A percentile compares a stretch with the other conserved stretches of the same genome.
Conservation (phyloP, 2,888 invertebrate species). For the Nemotelus nigrinus region DNA sequence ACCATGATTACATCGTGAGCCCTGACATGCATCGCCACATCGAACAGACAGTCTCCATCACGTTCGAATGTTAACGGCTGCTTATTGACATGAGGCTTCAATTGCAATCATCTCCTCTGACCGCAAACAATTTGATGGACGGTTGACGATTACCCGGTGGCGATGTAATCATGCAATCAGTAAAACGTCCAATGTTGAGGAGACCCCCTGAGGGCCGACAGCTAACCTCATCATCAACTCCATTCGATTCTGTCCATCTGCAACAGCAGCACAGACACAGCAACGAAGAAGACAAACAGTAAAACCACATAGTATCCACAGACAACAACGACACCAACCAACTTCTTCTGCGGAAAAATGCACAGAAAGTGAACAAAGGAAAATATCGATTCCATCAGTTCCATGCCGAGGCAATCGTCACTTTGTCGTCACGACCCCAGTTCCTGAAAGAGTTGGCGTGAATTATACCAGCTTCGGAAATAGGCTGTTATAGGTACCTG, state of each 20-base stretch:
- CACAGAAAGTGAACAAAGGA: background rate
- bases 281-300: background rate
- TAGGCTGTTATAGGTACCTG: background rate
- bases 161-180: slow-evolving; percentile 39
- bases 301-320: background rate
- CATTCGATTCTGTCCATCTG: background rate
- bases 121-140: slow-evolving; percentile 44
- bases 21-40: background rate
- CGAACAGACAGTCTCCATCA: background rate
- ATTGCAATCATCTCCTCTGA: slow-evolving; percentile 40
- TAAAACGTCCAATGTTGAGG: slow-evolving; percentile 5
- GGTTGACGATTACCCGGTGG: slow-evolving; percentile 36
- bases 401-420: background rate
- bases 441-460: slow-evolving; percentile 15
- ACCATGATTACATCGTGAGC: background rate
- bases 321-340: background rate
- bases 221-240: slow-evolving; percentile 27
- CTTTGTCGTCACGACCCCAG: background rate
- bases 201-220: slow-evolving; percentile 31
- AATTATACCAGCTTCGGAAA: slow-evolving; percentile 6
- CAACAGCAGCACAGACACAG: background rate
- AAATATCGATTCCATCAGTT: slow-evolving; percentile 27
- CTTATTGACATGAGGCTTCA: slow-evolving; percentile 40
- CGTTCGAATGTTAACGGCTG: slow-evolving; percentile 35
- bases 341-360: background rate